Evolutionary conservation across 2,888 invertebrate species (phyloP).

Genomic region (Byasa hedistus): DNA sequence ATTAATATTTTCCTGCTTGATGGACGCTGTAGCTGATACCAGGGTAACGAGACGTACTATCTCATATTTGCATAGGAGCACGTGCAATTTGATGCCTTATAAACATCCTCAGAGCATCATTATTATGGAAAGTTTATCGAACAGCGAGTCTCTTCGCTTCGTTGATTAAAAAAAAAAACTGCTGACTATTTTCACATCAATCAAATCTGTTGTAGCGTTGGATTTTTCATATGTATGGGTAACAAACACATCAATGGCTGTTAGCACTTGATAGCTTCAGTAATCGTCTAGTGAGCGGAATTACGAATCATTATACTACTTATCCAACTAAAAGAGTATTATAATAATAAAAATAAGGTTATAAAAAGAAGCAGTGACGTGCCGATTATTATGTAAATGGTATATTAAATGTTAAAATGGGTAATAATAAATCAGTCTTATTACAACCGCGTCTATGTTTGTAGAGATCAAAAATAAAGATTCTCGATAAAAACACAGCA

Average conservation of each 20-base stretch:
- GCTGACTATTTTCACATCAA: background rate
- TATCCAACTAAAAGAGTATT: background rate
- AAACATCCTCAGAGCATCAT: background rate
- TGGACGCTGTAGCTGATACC: background rate
- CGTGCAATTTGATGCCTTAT: background rate
- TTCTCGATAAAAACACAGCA: conserved; percentile 4
- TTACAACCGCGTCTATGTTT: conserved; percentile 12
- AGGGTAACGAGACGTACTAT: background rate
- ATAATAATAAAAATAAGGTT: background rate
- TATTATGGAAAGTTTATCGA: background rate
- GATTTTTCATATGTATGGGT: too few species aligned
- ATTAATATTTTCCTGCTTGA: background rate
- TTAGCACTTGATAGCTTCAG: too few species aligned
- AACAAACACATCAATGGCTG: too few species aligned
- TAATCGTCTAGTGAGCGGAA: too few species aligned
- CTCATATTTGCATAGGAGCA: background rate
- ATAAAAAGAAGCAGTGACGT: background rate
- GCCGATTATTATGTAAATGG: background rate
- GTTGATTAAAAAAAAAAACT: background rate
- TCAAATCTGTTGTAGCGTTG: too few species aligned
- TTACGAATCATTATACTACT: background rate
- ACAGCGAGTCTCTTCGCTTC: background rate
- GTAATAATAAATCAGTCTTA: background rate
- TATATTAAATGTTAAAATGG: too few species aligned
- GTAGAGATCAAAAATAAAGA: conserved; percentile 17